Conservation (phyloP, 2,888 invertebrate genomes). For the Leptinotarsa rubiginosa region DNA sequence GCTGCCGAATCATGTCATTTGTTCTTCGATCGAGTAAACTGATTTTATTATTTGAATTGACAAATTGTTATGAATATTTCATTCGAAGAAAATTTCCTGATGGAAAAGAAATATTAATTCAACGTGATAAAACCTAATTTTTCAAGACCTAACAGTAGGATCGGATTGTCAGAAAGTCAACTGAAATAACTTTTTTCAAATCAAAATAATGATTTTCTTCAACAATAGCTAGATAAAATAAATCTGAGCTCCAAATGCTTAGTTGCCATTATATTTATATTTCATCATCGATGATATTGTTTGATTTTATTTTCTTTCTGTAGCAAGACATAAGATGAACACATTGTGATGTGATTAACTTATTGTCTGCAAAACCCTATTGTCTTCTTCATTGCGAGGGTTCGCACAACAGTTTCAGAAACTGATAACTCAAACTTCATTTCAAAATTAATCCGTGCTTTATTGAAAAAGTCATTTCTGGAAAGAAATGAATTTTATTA, state of each 20-base stretch:
- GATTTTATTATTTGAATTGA: no score
- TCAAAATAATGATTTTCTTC: slow-evolving; percentile 62
- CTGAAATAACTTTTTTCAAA: slow-evolving; percentile 53
- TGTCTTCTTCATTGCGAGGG: slow-evolving; percentile 42
- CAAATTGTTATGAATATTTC: no score
- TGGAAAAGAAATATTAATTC: no score
- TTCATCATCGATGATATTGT: slow-evolving; percentile 67
- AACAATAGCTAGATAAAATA: slow-evolving; percentile 66
- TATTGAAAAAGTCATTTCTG: neutral
- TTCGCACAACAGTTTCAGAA: slow-evolving; percentile 59
- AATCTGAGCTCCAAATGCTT: slow-evolving; percentile 63
- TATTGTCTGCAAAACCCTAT: slow-evolving; percentile 47
- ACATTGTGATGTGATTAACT: slow-evolving; percentile 54
- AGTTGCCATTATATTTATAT: slow-evolving; percentile 61
- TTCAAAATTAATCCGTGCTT: slow-evolving; percentile 60
- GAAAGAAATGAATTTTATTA: neutral
- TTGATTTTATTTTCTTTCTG: slow-evolving; percentile 65
- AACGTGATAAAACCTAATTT: no score
- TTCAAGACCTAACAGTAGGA: no score
- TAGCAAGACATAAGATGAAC: slow-evolving; percentile 61
- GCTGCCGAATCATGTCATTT: no score
- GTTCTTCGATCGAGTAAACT: no score
- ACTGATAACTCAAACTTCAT: slow-evolving; percentile 60
- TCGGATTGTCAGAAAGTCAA: no score
- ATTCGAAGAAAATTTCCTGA: no score